Conservation (phyloP, 1,140 invertebrate species). For the Hyles euphorbiae region DNA sequence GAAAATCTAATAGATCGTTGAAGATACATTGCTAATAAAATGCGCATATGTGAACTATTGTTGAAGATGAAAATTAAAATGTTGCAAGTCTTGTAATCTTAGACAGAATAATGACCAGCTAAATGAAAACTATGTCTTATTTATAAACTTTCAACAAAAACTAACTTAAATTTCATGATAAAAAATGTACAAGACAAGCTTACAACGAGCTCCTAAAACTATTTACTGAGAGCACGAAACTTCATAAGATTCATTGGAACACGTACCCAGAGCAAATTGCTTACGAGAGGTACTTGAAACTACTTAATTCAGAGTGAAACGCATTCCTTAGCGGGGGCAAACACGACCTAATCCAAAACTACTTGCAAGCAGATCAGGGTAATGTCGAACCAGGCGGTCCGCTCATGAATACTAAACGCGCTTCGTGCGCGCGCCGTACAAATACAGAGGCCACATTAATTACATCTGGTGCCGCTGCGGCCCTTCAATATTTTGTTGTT, state of each 20-base stretch:
- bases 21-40: too few relatives aligned
- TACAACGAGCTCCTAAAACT: background rate
- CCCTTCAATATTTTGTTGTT: background rate
- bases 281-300: conserved; percentile 23
- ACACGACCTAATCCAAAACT: conserved; percentile 50
- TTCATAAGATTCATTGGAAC: conserved; percentile 13
- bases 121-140: too few relatives aligned
- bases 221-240: conserved; percentile 2
- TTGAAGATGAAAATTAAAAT: too few relatives aligned
- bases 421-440: conserved; percentile 1
- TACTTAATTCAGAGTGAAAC: conserved; percentile 37
- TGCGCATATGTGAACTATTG: too few relatives aligned
- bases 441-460: conserved; percentile 27
- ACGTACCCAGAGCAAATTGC: conserved; percentile 22
- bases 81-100: too few relatives aligned
- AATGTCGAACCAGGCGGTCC: conserved; percentile 38
- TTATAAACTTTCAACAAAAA: too few relatives aligned
- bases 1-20: too few relatives aligned
- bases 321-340: conserved; percentile 33
- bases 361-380: conserved; percentile 50
- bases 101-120: too few relatives aligned
- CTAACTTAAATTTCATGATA: too few relatives aligned
- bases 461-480: conserved; percentile 16
- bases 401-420: conserved; percentile 57
- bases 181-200: background rate